Evolutionary conservation across 2,113 vertebrate species (phyloP), one percentile per base, ranked within the genome.

Genomic region (Mobula hypostoma): DNA sequence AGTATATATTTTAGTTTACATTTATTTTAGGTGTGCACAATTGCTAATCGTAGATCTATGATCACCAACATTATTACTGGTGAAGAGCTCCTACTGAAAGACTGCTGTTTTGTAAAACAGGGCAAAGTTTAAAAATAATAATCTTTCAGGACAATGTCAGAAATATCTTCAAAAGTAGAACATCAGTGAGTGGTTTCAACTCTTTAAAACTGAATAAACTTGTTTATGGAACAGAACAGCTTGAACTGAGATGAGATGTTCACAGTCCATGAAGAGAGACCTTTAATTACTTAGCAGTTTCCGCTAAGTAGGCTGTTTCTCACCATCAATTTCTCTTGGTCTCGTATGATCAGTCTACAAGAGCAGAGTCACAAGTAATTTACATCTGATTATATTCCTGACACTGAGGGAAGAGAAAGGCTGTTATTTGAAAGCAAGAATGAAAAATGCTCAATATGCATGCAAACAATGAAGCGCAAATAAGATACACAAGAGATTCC

Each of bases 261-360:
- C 91, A 56, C 40, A 74, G 68, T 40, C 40, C 70, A 93, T 56
- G 32, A 93, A 90, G 87, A 90, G 61, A 68, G 63, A 56, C 15
- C 91, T 70, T 93, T 93, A 93, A 93, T 93, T 93, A 9, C 40
- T 76, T 76, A 74, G 58, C 91, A 93, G 40, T 93, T 56, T 74
- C 70, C 7, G 21, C 68, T 93, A 93, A 72, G 70, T 76, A 24
- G 68, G 56, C 21, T 93, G 40, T 93, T 93, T 76, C 15, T 63
- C 5, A 21, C 40, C 70, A 76, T 93, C 70, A 93, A 29, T 74
- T n/a, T 90, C 66, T 56, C 32, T 76, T 29, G n/a, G 36, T 29
- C 91, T 74, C 70, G 27, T 74, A 40, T 56, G 40, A 74, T 32
- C 24, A 56, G 70, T 14, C 9, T 56, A 48, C 36, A 40, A 93